phyloP scores from a whole-genome alignment of 2,797 vertebrate species.

The Scomberomorus guttatus region DNA sequence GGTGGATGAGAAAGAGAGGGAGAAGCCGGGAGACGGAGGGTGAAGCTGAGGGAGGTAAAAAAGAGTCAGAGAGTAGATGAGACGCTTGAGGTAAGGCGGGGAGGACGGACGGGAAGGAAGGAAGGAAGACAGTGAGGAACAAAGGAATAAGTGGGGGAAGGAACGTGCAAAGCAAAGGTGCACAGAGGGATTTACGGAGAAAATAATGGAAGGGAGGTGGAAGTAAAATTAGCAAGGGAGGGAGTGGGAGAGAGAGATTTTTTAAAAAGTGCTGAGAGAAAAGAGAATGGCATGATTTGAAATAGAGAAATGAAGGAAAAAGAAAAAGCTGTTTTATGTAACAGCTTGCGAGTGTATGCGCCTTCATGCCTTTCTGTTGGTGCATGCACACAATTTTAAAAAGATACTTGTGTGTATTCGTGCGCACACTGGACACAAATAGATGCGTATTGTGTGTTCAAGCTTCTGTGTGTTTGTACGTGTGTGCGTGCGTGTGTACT shows the following conservation, averaged over 20 bases:
- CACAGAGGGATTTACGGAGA: constrained; percentile 64
- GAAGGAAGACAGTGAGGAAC: constrained; percentile 46
- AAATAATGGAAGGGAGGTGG: constrained; percentile 46
- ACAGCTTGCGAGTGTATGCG: constrained; percentile 47
- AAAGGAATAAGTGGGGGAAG: constrained; percentile 48
- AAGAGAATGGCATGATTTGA: constrained; percentile 36
- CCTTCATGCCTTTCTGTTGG: constrained; percentile 40
- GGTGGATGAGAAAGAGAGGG: constrained; percentile 62
- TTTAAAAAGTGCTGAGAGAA: constrained; percentile 3
- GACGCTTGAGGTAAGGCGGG: constrained; percentile 55
- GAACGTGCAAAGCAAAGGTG: constrained; percentile 40
- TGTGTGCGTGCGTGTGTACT: constrained; percentile 7
- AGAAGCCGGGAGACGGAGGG: constrained; percentile 42
- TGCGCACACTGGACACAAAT: constrained; percentile 17
- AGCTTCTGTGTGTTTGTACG: not conserved
- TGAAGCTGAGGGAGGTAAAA: constrained; percentile 52
- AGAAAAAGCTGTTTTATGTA: constrained; percentile 59
- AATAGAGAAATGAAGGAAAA: constrained; percentile 17
- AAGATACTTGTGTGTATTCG: constrained; percentile 28
- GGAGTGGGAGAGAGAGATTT: constrained; percentile 2
- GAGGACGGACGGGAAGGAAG: constrained; percentile 36
- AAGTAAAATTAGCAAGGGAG: constrained; percentile 57
- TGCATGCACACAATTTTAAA: constrained; percentile 15
- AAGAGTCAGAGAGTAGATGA: constrained; percentile 63
- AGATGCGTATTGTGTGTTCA: not conserved